Evolutionary conservation across 2,113 vertebrate species (phyloP), one percentile per base, ranked within the genome.

Genomic region (Paratilapia polleni): DNA sequence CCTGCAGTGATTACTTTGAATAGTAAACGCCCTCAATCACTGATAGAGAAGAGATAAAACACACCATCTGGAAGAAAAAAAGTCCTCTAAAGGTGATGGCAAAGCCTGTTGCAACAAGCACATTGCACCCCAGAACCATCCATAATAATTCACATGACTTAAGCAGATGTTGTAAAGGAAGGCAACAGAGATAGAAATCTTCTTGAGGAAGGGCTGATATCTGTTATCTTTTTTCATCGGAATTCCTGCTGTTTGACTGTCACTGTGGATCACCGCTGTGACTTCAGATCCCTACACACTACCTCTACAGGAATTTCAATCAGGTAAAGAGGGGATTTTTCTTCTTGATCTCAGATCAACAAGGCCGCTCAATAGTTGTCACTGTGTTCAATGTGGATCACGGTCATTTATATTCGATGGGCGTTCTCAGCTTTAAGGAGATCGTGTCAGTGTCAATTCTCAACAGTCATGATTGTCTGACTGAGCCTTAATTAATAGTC

Each of bases 271-370:
- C 60, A 64, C 15, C 7, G 52, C 75, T 34, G 3, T 14, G 47
- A 81, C 86, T 77, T 84, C 24, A 81, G 81, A 87, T 57, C 62
- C 82, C 17, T 63, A 17, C 43, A 58, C 15, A 60, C 56, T 70
- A 36, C 38, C 41, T 64, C 22, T 11, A 15, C 52, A 79, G 52
- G 91, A 93, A 92, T 92, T 88, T 90, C 88, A 91, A 89, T 95
- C 82, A 89, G 78, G 26, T 52, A 3, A 56, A 81, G 78, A 66
- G 77, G 43, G 54, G 61, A 54, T 47, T 88, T 82, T 68, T 26
- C 74, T 62, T 70, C 61, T 47, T 19, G 34, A 66, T 84, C 38
- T 75, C 34, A 75, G 47, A 81, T 75, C 74, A 15, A 68, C 66
- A 63, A 81, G 81, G 76, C 92, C 86, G 89, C 73, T 92, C 84